Percentiles rank a stretch among this genome's conserved stretches.
phyloP scores from a whole-genome alignment of 2,113 vertebrate species.

The Pogonocichla stellata region DNA sequence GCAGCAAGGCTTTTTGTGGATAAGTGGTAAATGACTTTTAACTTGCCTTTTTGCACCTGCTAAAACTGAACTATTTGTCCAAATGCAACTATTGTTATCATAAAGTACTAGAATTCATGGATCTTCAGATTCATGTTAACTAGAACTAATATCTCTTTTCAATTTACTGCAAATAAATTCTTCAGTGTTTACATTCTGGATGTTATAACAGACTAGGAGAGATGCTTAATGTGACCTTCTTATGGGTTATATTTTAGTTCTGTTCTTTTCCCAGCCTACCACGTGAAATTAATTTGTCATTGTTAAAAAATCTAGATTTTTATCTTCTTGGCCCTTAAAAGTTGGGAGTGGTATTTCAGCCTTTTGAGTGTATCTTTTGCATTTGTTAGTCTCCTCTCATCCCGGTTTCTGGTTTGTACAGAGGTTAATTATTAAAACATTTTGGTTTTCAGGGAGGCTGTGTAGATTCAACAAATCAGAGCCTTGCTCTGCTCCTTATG shows the following conservation, averaged over 20 bases:
- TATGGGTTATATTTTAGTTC: background rate
- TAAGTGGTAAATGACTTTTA: background rate
- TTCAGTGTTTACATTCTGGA: background rate
- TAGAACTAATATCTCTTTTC: background rate
- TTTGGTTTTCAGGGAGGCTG: slow-evolving; percentile 89
- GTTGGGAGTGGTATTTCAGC: background rate
- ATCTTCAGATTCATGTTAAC: background rate
- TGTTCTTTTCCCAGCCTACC: background rate
- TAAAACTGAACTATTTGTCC: background rate
- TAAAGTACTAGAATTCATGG: background rate
- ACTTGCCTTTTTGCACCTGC: background rate
- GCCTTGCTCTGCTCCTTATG: slow-evolving; percentile 91
- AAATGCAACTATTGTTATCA: background rate
- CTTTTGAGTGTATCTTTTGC: background rate
- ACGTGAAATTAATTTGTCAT: background rate
- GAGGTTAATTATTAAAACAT: slow-evolving; percentile 67
- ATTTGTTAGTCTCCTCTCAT: background rate
- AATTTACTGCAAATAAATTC: background rate
- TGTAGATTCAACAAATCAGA: slow-evolving; percentile 95
- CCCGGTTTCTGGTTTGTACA: slow-evolving; percentile 45
- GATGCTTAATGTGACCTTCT: background rate
- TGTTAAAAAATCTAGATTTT: slow-evolving; percentile 9
- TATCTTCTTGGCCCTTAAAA: slow-evolving; percentile 10
- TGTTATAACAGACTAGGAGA: background rate
- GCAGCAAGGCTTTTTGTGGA: background rate